Evolutionary conservation across 1,140 invertebrate genomes (phyloP), one percentile per base, ranked within the genome.

Genomic region (Drosophila bocki): DNA sequence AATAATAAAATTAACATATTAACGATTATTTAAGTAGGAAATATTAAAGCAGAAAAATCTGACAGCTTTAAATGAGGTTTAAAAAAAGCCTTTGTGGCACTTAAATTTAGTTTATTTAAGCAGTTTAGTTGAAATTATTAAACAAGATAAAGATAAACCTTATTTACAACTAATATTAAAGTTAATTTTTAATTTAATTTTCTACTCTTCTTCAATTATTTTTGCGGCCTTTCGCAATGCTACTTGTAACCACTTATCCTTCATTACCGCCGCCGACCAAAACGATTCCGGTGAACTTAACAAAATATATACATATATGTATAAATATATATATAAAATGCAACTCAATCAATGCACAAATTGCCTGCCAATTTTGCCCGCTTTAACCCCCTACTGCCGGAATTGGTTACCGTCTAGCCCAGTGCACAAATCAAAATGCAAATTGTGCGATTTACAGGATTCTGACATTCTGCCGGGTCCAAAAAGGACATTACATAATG

Each of bases 351-450:
- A 88, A 56, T 68, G 51, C 63, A 67, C 57, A 78, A 87, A 87
- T 83, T 71, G 72, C 54, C 82, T 56, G 53, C 56, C 80, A 76
- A 62, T 80, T 53, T 50, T 54, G 22, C 33, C n/a, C n/a, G n/a
- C 5, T 22, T 15, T 44, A 29, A 37, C 33, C 51, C 51, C 51
- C 15, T 15, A 15, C 17, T 3, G 53, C 33, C 33, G 33, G 33
- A 6, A 54, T 15, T 3, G 12, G 22, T 8, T 22, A 75, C 12
- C 69, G 81, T 77, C 81, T 85, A 84, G 82, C 69, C 58, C 69
- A 65, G 80, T 65, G 82, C 63, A 80, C 83, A 87, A 80, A 88
- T 80, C 80, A 80, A 87, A 78, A 83, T 87, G 72, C 84, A 87
- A 88, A 87, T 80, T 77, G 60, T 47, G 22, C 71, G 71, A 88